Percentiles rank a stretch among this genome's conserved stretches.
Conservation (phyloP, 2,888 invertebrate species). For the Hydriomena furcata region DNA sequence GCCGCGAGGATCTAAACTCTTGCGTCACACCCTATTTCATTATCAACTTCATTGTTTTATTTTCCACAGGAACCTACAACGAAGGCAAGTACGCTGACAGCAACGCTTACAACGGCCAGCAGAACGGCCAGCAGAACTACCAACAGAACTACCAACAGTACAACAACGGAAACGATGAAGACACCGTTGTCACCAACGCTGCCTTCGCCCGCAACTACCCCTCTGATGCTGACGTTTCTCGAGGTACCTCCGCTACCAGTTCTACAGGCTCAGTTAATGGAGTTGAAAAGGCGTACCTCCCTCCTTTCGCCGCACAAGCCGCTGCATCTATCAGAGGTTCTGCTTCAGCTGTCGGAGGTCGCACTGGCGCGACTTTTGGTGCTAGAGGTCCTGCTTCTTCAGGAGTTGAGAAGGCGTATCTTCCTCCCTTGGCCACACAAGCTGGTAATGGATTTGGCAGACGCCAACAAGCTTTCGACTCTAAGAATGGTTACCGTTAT, state of each 20-base stretch:
- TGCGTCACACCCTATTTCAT: no score
- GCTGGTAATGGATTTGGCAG: constrained; percentile 37
- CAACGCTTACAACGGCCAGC: constrained; percentile 32
- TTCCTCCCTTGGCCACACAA: constrained; percentile 49
- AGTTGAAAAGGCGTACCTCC: constrained; percentile 54
- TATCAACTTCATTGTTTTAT: no score
- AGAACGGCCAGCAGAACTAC: constrained; percentile 11
- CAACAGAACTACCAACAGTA: constrained; percentile 32
- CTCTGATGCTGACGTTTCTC: constrained; percentile 9
- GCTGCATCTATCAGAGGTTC: neutral
- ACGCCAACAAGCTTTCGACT: constrained; percentile 47
- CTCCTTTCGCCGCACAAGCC: constrained; percentile 43
- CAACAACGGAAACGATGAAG: constrained; percentile 39
- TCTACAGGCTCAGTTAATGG: no score
- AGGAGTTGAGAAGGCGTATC: constrained; percentile 49
- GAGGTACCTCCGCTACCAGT: neutral
- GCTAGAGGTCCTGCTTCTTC: constrained; percentile 7
- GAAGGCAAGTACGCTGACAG: constrained; percentile 56
- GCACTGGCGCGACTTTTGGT: neutral
- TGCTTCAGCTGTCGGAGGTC: neutral
- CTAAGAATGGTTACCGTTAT: constrained; percentile 53
- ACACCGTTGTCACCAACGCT: constrained; percentile 57
- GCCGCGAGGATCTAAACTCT: no score
- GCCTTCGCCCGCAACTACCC: constrained; percentile 38
- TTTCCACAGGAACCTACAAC: constrained; percentile 62